Evolutionary conservation across 1,140 invertebrate genomes (phyloP).

Genomic region (Bombus affinis): DNA sequence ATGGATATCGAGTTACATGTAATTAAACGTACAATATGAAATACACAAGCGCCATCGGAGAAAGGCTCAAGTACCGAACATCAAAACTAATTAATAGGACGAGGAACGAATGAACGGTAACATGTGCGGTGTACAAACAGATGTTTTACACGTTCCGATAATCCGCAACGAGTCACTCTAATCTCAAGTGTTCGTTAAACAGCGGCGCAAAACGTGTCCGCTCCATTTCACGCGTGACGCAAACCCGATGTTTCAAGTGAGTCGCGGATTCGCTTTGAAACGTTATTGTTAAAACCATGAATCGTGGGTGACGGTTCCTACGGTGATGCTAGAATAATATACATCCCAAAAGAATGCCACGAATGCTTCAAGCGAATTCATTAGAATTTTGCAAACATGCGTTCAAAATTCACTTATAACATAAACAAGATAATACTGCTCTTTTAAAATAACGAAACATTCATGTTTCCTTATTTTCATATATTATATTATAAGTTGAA

Average conservation of each 20-base stretch:
- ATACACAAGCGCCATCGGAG: not conserved
- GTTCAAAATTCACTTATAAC: too few species aligned
- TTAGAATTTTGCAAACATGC: too few species aligned
- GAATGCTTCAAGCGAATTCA: too few species aligned
- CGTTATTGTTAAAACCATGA: not conserved
- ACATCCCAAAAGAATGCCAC: not conserved
- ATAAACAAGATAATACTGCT: too few species aligned
- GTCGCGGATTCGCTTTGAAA: not conserved
- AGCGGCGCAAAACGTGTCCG: slow-evolving; percentile 16
- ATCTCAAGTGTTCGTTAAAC: slow-evolving; percentile 75
- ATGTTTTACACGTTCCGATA: slow-evolving; percentile 58
- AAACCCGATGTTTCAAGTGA: not conserved
- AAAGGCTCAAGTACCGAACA: not conserved
- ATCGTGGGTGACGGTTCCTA: not conserved
- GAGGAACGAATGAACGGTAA: not conserved
- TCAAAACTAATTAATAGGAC: slow-evolving; percentile 24
- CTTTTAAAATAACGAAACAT: too few species aligned
- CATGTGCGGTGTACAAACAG: slow-evolving; percentile 46
- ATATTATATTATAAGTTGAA: too few species aligned
- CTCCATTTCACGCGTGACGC: slow-evolving; percentile 38
- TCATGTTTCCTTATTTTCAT: too few species aligned
- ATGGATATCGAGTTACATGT: not conserved
- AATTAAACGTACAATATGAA: not conserved
- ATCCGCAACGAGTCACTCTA: slow-evolving; percentile 70
- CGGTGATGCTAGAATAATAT: not conserved